Percentiles rank a stretch among this genome's conserved stretches.
Evolutionary conservation across 2,888 invertebrate genomes (phyloP).

Genomic region (Nomada goodeniana): DNA sequence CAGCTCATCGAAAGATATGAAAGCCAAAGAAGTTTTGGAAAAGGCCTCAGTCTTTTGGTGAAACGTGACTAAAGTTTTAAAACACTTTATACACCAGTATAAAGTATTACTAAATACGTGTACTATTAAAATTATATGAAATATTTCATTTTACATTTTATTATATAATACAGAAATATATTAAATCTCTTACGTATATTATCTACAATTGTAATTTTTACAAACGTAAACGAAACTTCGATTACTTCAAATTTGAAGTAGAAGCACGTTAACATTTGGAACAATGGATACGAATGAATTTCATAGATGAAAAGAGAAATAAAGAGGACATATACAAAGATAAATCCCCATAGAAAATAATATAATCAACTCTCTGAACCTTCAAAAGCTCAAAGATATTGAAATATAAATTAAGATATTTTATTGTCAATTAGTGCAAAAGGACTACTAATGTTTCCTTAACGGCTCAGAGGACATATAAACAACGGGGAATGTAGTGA

Average conservation of each 20-base stretch:
- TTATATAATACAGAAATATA: slow-evolving; percentile 32
- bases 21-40: slow-evolving; percentile 87
- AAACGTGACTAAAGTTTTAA: slow-evolving; percentile 16
- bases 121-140: slow-evolving; percentile 24
- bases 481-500: slow-evolving; percentile 78
- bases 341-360: neutral
- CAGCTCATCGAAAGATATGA: slow-evolving; percentile 86
- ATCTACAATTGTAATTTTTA: slow-evolving; percentile 3
- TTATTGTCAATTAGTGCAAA: slow-evolving; percentile 3
- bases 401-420: slow-evolving; percentile 7
- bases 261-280: neutral
- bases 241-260: neutral
- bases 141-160: slow-evolving; percentile 17
- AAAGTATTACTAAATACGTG: neutral
- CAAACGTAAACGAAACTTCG: neutral
- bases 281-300: neutral
- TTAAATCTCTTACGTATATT: slow-evolving; percentile 6
- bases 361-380: neutral
- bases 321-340: neutral
- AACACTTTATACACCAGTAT: slow-evolving; percentile 3
- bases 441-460: slow-evolving; percentile 45
- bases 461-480: slow-evolving; percentile 76
- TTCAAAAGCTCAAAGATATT: neutral
- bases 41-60: slow-evolving; percentile 87
- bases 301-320: neutral